Evolutionary conservation across 2,888 invertebrate genomes (phyloP), one percentile per base, ranked within the genome.

Genomic region (Dynastes grantii): DNA sequence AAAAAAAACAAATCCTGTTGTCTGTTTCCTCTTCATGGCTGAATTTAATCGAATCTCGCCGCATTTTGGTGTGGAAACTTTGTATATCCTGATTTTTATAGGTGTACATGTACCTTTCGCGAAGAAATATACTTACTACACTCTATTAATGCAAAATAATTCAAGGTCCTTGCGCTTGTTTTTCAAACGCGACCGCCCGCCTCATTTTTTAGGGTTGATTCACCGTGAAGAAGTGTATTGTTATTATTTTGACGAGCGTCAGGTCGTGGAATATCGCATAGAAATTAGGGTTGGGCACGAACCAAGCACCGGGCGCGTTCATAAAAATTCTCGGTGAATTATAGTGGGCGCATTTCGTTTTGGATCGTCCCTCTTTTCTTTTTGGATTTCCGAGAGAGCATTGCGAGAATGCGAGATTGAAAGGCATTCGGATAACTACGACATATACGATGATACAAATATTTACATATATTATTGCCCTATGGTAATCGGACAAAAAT

Each of bases 281-380:
- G 73, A 75, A 75, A 75, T 75, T 63, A 75, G 61, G 73, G 73
- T 75, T 75, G 73, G 73, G 73, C 73, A 32, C 51, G 51, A 45
- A 61, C 37, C 61, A 29, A 27, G 61, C 40, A 37, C 13, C 55
- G 68, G 51, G 51, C 51, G 68, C 55, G n/a, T 40, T 13, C 45
- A 61, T 75, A 75, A 75, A 75, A 75, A 75, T 75, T 75, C 61
- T 49, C 11, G 22, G 27, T 45, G 61, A 49, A 61, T 61, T 22
- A 61, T 61, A 61, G 73, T 75, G 73, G 73, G 73, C 73, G 73
- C 40, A 75, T 32, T 75, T 75, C 45, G 55, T 37, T 55, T 29
- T 22, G 37, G 70, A 55, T 29, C 55, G 55, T 29, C 32, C 55
- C 40, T 4, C 37, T 75, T 45, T 58, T 73, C 40, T 27, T 67